Percentiles rank a stretch among this genome's conserved stretches.
phyloP scores from a whole-genome alignment of 2,888 invertebrate genomes.

The Stramonita haemastoma region DNA sequence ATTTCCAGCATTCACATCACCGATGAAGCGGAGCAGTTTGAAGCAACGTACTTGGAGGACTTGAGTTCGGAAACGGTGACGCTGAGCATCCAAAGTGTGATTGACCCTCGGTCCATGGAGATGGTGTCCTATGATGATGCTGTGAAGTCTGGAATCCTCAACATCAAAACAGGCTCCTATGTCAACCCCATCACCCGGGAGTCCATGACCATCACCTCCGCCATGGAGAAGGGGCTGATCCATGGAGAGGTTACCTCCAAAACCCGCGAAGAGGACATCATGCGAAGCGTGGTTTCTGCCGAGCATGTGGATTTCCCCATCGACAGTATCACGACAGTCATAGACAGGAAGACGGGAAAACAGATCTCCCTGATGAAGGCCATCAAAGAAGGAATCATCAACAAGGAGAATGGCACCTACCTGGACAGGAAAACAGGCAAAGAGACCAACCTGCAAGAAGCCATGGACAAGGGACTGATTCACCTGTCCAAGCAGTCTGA shows the following conservation, averaged over 20 bases:
- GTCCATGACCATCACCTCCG: constrained; percentile 87
- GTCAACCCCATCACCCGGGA: constrained; percentile 88
- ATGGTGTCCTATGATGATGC: constrained; percentile 93
- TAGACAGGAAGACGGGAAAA: constrained; percentile 86
- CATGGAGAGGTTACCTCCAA: constrained; percentile 74
- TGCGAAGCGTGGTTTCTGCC: constrained; percentile 66
- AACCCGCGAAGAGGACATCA: constrained; percentile 62
- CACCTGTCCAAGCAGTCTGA: constrained; percentile 68
- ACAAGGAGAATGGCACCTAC: constrained; percentile 83
- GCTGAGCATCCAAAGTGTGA: constrained; percentile 79
- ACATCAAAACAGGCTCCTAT: constrained; percentile 82
- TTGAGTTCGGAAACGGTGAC: constrained; percentile 72
- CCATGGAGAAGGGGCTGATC: constrained; percentile 88
- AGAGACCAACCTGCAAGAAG: constrained; percentile 88
- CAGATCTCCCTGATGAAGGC: constrained; percentile 68
- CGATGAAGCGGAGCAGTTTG: constrained; percentile 80
- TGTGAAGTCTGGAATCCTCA: constrained; percentile 92
- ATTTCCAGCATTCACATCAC: constrained; percentile 80
- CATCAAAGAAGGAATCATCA: constrained; percentile 73
- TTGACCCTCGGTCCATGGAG: constrained; percentile 82
- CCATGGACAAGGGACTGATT: constrained; percentile 85
- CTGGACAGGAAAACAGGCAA: constrained; percentile 90
- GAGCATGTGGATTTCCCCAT: constrained; percentile 61
- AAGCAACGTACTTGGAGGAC: constrained; percentile 79
- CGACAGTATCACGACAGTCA: constrained; percentile 78